phyloP scores from a whole-genome alignment of 2,888 invertebrate species.

The Acronicta alni region DNA sequence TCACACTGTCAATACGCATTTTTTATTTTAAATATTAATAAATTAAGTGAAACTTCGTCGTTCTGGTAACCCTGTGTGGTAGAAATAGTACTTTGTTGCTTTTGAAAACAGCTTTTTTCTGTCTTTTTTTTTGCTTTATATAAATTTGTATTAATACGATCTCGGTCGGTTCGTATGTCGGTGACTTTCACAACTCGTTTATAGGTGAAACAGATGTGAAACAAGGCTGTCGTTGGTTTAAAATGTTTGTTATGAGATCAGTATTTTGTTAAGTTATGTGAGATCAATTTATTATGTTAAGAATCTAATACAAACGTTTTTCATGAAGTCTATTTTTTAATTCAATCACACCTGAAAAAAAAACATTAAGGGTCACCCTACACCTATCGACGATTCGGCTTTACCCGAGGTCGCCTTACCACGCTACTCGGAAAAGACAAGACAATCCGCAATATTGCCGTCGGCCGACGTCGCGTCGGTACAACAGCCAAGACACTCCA shows the following conservation, averaged over 20 bases:
- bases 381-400: too few species aligned
- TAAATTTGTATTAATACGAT: constrained; percentile 45
- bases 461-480: too few species aligned
- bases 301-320: constrained; percentile 69
- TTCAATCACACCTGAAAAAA: constrained; percentile 25
- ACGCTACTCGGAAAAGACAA: too few species aligned
- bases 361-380: too few species aligned
- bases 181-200: constrained; percentile 83
- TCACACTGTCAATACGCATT: background rate
- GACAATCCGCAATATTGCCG: too few species aligned
- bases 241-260: constrained; percentile 73
- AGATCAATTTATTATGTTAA: constrained; percentile 64
- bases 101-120: constrained; percentile 12
- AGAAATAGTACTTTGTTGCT: constrained; percentile 51
- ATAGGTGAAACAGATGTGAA: constrained; percentile 88
- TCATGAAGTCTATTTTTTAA: constrained; percentile 56
- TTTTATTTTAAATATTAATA: background rate
- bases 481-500: too few species aligned
- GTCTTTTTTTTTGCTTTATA: constrained; percentile 23
- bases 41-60: constrained; percentile 2
- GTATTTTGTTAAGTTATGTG: constrained; percentile 78
- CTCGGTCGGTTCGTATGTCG: constrained; percentile 46
- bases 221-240: constrained; percentile 63
- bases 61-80: constrained; percentile 50
- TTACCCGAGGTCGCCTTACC: too few species aligned